These are phyloP conservation scores for Heterotis niloticus DNA, from an alignment of 2,113 vertebrate genomes.

Conservation along the genomic window DNA sequence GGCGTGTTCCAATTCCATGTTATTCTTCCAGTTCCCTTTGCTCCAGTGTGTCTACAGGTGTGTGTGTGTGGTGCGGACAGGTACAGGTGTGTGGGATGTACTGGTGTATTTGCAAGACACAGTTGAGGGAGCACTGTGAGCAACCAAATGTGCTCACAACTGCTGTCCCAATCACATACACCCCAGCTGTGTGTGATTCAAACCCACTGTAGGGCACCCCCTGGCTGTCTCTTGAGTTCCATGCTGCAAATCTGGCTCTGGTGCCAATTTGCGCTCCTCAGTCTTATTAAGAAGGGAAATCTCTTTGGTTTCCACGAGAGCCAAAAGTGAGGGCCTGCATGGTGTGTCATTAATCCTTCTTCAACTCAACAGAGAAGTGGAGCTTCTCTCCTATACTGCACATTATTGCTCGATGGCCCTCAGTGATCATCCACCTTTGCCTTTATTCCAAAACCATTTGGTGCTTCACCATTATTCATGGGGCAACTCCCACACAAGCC, in stretches of 20 bases:
- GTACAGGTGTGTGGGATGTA: not conserved
- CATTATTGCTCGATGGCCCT: not conserved
- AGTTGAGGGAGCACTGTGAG: not conserved
- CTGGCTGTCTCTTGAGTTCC: too few species aligned
- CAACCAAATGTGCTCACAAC: not conserved
- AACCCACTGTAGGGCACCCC: not conserved
- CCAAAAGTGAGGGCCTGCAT: not conserved
- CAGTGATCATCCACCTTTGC: not conserved
- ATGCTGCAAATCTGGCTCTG: too few species aligned
- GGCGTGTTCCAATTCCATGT: too few species aligned
- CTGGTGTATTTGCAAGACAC: too few species aligned
- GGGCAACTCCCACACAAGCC: not conserved
- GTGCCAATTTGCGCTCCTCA: not conserved
- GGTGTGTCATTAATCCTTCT: constrained; percentile 12
- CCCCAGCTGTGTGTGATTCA: not conserved
- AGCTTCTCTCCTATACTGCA: not conserved
- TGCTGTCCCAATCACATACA: not conserved
- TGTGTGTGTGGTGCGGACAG: too few species aligned
- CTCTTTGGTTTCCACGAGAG: not conserved
- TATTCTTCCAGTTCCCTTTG: too few species aligned
- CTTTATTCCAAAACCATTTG: not conserved
- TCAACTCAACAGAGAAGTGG: not conserved
- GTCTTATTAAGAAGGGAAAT: constrained; percentile 5
- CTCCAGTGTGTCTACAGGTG: too few species aligned
- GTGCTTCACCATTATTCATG: not conserved